These are phyloP conservation scores for Stenurella melanura DNA, from an alignment of 2,888 invertebrate genomes.

Conservation along the genomic window DNA sequence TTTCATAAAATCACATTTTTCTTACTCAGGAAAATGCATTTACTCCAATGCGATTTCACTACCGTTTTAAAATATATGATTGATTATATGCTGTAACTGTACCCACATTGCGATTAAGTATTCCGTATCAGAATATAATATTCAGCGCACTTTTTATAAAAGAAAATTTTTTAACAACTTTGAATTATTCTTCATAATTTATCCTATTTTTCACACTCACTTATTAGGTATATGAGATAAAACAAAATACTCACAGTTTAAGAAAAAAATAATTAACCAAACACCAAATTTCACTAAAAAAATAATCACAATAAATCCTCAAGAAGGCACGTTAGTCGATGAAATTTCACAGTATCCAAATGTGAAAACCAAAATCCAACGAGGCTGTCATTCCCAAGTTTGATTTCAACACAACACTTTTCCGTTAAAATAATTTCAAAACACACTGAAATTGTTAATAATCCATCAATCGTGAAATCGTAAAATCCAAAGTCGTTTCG, in stretches of 20 bases:
- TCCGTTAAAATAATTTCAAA: not conserved
- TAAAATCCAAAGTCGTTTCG: slow-evolving; percentile 20
- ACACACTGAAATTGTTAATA: not conserved
- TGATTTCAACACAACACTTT: slow-evolving; percentile 13
- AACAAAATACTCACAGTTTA: slow-evolving; percentile 35
- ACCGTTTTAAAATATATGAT: too few relatives aligned
- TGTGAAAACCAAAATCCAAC: slow-evolving; percentile 35
- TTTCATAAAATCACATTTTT: too few relatives aligned
- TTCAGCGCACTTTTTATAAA: not conserved
- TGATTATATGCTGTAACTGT: too few relatives aligned
- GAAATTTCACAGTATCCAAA: slow-evolving; percentile 41
- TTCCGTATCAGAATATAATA: too few relatives aligned
- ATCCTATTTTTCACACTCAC: not conserved
- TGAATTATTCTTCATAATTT: not conserved
- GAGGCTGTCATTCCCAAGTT: not conserved
- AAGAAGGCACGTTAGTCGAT: slow-evolving; percentile 34
- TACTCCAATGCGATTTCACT: too few relatives aligned
- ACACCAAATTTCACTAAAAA: slow-evolving; percentile 33
- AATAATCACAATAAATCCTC: slow-evolving; percentile 38
- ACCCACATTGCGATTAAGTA: not conserved
- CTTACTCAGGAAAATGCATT: too few relatives aligned
- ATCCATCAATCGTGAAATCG: not conserved
- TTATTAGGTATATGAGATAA: not conserved
- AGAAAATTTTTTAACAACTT: not conserved
- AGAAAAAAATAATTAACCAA: slow-evolving; percentile 10